Base-by-base conservation (phyloP, 2,113 vertebrate genomes). In the Pelecanoides urinatrix region DNA sequence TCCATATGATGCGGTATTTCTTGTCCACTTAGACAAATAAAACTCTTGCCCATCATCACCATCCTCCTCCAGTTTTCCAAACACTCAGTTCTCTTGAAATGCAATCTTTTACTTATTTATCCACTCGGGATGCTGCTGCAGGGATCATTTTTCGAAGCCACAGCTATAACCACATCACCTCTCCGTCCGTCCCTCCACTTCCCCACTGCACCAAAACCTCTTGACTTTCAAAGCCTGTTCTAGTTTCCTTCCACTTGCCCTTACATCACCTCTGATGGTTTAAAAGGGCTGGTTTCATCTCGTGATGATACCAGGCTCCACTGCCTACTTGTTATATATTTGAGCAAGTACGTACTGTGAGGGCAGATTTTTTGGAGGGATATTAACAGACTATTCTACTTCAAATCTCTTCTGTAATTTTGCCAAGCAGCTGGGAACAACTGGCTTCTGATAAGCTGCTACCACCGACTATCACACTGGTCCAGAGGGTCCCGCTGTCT, bases 181-280 rank as follows among this genome's bases (percentile, higher is more conserved):
- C 71, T 49, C 62, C 42, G 56, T 38, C 55, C 3, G 5, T 36
- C 53, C 10, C 25, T 82, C 40, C 34, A 45, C 27, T 58, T 83
- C 58, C 26, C 14, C 20, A 27, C 22, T 34, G 38, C 63, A 77
- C 10, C 32, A 71, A 86, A 86, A 53, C 22, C 44, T 75, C 75
- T 50, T 61, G 38, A n/a, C 22, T 66, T 86, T 42, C 56, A 72
- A 88, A 65, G 70, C 16, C 42, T 75, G 7, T 71, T 66, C 55
- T 10, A 17, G 27, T 34, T 25, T 79, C 26, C 27, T n/a, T 83
- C 42, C 38, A 26, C 26, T 49, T 79, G 49, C 19, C 27, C 7
- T 49, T 63, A 44, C 29, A 52, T 12, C 2, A 1, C 16, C 7
- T 77, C 27, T 4, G 14, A 6, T 0, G 7, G 58, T 36, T 45